Evolutionary conservation across 2,797 vertebrate species (phyloP).

Genomic region (Varecia variegata): DNA sequence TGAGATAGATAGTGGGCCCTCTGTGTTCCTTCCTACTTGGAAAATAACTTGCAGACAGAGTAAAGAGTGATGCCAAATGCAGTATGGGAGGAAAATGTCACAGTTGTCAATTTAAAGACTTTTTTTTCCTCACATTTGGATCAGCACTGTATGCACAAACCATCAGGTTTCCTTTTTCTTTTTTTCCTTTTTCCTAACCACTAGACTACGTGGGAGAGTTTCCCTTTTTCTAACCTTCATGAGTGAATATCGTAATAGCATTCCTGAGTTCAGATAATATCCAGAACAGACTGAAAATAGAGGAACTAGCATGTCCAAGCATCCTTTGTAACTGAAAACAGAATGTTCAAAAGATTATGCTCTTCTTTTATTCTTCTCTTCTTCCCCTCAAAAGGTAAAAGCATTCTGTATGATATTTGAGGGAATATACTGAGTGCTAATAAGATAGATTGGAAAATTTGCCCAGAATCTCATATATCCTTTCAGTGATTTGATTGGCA

Average conservation of each 20-base stretch:
- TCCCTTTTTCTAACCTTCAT: not conserved
- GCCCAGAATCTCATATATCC: not conserved
- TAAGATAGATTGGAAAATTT: not conserved
- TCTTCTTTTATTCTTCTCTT: not conserved
- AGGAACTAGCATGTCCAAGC: not conserved
- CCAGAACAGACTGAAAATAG: not conserved
- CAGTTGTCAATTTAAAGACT: not conserved
- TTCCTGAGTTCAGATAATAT: not conserved
- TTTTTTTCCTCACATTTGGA: not conserved
- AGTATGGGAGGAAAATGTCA: not conserved
- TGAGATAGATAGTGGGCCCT: not conserved
- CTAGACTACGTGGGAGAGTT: not conserved
- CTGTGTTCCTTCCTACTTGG: not conserved
- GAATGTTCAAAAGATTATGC: not conserved
- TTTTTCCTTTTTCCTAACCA: not conserved
- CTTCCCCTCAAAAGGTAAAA: not conserved
- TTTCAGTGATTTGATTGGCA: not conserved
- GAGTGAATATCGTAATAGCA: not conserved
- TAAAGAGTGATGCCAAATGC: not conserved
- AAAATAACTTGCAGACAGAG: not conserved
- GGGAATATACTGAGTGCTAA: not conserved
- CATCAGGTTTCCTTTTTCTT: not conserved
- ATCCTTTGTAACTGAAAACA: not conserved
- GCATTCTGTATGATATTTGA: not conserved
- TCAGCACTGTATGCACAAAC: not conserved